Base-by-base conservation (phyloP, 2,888 invertebrate species). In the Chrysodeixis includens region DNA sequence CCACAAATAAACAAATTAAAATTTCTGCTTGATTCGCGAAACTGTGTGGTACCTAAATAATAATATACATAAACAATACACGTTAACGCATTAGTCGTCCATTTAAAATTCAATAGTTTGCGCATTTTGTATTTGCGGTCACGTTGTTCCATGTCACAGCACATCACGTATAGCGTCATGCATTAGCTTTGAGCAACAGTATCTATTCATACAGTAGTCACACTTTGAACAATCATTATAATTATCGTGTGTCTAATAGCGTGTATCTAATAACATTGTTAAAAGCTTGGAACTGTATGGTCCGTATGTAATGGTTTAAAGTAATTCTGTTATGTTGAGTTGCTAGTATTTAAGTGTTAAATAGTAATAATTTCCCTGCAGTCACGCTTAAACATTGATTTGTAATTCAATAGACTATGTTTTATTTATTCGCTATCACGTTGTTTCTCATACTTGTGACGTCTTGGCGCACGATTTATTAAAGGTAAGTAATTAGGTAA, bases 41-140 rank as follows among this genome's bases (percentile, higher is more conserved):
- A 18, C 20, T 10, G 20, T 18, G 3, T 0, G 9, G 46, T 49
- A 49, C n/a, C n/a, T n/a, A n/a, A n/a, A n/a, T n/a, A n/a, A n/a
- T n/a, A 49, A 49, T 49, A 20, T 9, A 18, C 10, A 49, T 20
- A 60, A 60, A 76, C 51, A 61, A 26, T 26, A 49, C 60, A 46
- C 35, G 62, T 53, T 55, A 56, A 35, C 61, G 62, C 67, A 73
- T 58, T 77, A 72, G 62, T 32, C 57, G 52, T 67, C 62, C 62
- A 67, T 77, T 77, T 55, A 67, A 53, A 78, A 62, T 54, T 35
- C 26, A 62, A 74, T 77, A 74, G 56, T 77, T 62, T 64, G 61
- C 49, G 30, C 58, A 62, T 74, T 75, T 78, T 67, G 74, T 74
- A 56, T 74, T 66, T 74, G 70, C 56, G 75, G 75, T 59, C 62